Percentiles rank a stretch among this genome's conserved stretches.
phyloP scores from a whole-genome alignment of 2,797 vertebrate species.

The Poeciliopsis gracilis region DNA sequence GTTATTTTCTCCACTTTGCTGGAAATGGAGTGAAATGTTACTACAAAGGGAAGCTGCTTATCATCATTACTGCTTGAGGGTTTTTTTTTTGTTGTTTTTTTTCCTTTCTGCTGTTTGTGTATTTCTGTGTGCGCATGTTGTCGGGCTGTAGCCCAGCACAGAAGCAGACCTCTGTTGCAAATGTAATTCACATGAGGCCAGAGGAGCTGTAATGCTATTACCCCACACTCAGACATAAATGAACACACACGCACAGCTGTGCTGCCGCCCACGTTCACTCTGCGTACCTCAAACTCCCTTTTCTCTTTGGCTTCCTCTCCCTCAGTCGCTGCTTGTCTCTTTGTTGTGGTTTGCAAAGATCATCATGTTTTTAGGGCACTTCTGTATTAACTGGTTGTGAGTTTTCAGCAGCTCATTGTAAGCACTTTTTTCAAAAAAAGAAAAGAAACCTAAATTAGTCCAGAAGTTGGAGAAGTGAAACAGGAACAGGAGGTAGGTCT shows the following conservation, averaged over 20 bases:
- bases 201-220: slow-evolving; percentile 75
- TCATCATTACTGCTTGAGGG: slow-evolving; percentile 36
- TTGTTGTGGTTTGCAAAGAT: slow-evolving; percentile 34
- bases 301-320: slow-evolving; percentile 33
- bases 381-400: slow-evolving; percentile 19
- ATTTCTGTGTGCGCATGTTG: slow-evolving; percentile 21
- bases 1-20: slow-evolving; percentile 7
- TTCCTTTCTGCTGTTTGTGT: slow-evolving; percentile 13
- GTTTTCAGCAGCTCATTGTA: not conserved
- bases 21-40: slow-evolving; percentile 25
- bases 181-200: slow-evolving; percentile 76
- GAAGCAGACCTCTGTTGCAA: slow-evolving; percentile 74
- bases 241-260: slow-evolving; percentile 55
- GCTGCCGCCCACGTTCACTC: slow-evolving; percentile 57
- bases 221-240: slow-evolving; percentile 44
- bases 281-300: slow-evolving; percentile 30
- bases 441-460: not conserved
- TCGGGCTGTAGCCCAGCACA: slow-evolving; percentile 65
- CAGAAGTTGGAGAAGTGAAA: slow-evolving; percentile 21
- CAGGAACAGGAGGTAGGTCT: slow-evolving; percentile 8
- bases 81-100: slow-evolving; percentile 28
- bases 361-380: slow-evolving; percentile 22
- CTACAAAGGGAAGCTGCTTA: slow-evolving; percentile 28
- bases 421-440: not conserved
- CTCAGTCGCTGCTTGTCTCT: slow-evolving; percentile 18